Percentiles rank a stretch among this genome's conserved stretches.
Conservation (phyloP, 2,888 invertebrate species). For the Thecophora atra region DNA sequence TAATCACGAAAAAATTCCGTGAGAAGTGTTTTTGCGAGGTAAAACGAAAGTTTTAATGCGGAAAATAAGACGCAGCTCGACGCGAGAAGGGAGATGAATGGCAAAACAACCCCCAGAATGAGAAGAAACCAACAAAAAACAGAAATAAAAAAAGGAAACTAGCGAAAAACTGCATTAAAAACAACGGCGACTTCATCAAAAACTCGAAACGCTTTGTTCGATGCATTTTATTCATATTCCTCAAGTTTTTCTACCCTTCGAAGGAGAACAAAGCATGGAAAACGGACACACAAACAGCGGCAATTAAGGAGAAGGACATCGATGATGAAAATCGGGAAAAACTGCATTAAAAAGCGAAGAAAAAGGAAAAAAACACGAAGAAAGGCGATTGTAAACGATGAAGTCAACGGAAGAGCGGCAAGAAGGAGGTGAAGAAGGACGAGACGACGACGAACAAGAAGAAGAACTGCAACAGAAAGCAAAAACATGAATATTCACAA, state of each 20-base stretch:
- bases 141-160: not conserved
- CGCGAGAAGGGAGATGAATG: not conserved
- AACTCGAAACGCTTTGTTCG: not conserved
- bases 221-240: constrained; percentile 15
- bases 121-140: not conserved
- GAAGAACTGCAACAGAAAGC: too few species aligned
- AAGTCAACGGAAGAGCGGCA: too few species aligned
- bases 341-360: constrained; percentile 5
- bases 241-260: not conserved
- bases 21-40: constrained; percentile 13
- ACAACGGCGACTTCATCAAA: not conserved
- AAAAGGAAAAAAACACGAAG: not conserved
- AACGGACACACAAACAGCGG: not conserved
- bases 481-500: not conserved
- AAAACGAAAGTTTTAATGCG: not conserved
- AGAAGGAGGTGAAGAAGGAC: too few species aligned
- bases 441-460: too few species aligned
- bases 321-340: not conserved
- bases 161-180: not conserved
- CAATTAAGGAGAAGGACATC: not conserved
- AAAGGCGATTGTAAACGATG: too few species aligned
- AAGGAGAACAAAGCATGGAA: not conserved
- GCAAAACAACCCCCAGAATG: constrained; percentile 8
- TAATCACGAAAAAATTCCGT: constrained; percentile 23
- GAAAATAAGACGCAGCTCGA: not conserved